Base-by-base conservation (phyloP, 2,888 invertebrate genomes). In the Panzeria rudis region DNA sequence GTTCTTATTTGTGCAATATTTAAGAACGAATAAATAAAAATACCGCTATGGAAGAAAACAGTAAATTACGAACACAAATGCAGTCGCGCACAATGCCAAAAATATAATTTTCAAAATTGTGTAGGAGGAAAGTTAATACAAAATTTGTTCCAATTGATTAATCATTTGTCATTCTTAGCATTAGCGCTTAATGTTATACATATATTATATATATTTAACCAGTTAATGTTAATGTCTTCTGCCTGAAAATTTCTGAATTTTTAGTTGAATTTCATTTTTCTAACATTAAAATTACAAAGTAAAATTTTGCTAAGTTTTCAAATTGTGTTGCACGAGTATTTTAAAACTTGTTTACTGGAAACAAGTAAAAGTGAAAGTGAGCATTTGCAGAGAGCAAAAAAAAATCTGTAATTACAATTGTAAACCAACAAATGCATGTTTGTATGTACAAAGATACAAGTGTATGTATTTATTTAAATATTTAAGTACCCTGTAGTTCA, bases 341-440 rank as follows among this genome's bases (percentile, higher is more conserved):
- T n/a, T 44, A 11, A 15, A n/a, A 44, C n/a, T 41, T 9, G 15
- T 17, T 9, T n/a, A 35, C 11, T 41, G 11, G 47, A 73, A 73
- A 47, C 25, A n/a, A 73, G 35, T 35, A 35, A 73, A 73, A 73
- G 72, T 73, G 61, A 73, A 73, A 73, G 72, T 73, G 61, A 50
- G n/a, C 20, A 61, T 44, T 71, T 71, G 29, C 69, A 41, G 54
- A 71, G 9, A 54, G 29, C 56, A 41, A 23, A 69, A 2, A 52
- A 69, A 56, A 38, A 41, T 59, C 47, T 59, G n/a, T 47, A 59
- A 59, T 73, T 73, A 50, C 61, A 61, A 61, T 47, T 47, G 47
- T 44, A 32, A 29, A 35, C 50, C 20, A 20, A 68, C 23, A 50
- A 59, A 38, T 20, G 29, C 29, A 61, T n/a, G n/a, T 1, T 3